phyloP scores from a whole-genome alignment of 53 echinoderm and acorn worm genomes.

The Stichopus horrens region DNA sequence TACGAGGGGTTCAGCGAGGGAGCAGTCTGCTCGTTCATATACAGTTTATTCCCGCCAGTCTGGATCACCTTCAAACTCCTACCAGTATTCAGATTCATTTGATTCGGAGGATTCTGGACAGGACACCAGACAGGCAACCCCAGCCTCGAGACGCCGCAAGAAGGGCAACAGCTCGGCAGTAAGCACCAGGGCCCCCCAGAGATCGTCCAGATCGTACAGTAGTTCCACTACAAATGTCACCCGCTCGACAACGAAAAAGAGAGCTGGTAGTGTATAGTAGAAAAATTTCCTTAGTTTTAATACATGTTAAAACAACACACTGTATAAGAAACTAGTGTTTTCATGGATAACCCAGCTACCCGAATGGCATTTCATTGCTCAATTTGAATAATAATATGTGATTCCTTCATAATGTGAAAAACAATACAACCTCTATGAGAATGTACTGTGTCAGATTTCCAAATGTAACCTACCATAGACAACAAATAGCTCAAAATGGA shows the following conservation, averaged over 20 bases:
- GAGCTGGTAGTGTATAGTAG: slow-evolving; percentile 3
- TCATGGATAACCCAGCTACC: background rate
- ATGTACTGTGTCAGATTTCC: background rate
- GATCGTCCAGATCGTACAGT: slow-evolving; percentile 51
- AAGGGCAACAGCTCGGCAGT: background rate
- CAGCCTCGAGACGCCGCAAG: slow-evolving; percentile 30
- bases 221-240: slow-evolving; percentile 7
- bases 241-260: background rate
- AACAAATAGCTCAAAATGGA: background rate
- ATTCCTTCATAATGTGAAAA: too few species aligned
- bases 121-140: slow-evolving; percentile 75
- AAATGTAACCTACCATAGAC: background rate
- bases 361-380: background rate
- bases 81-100: slow-evolving; percentile 87
- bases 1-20: background rate
- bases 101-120: slow-evolving; percentile 89
- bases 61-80: slow-evolving; percentile 51
- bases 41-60: slow-evolving; percentile 54
- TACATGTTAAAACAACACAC: background rate
- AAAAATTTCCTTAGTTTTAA: background rate
- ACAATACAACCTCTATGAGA: background rate
- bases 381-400: background rate
- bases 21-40: slow-evolving; percentile 49
- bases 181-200: slow-evolving; percentile 56
- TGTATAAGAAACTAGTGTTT: background rate